phyloP scores from a whole-genome alignment of 2,888 invertebrate genomes.

The Euphydryas editha region DNA sequence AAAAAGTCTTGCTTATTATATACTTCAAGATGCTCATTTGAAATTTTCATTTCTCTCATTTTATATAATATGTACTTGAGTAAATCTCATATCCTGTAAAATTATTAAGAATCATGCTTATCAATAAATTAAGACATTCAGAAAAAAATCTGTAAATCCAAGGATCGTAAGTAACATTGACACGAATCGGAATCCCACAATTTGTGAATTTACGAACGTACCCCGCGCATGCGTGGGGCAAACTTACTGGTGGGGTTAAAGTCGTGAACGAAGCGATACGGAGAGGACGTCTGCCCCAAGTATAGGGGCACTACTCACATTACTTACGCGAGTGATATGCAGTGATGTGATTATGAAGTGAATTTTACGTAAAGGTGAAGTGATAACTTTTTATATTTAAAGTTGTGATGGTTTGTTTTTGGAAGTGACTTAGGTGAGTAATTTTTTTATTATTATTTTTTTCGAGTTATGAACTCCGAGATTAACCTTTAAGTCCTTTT shows the following conservation, averaged over 20 bases:
- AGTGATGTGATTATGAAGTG: slow-evolving; percentile 44
- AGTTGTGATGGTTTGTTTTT: slow-evolving; percentile 35
- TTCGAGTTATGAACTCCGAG: neutral
- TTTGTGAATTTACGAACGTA: slow-evolving; percentile 36
- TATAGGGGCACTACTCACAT: neutral
- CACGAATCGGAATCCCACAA: slow-evolving; percentile 37
- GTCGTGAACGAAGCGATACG: slow-evolving; percentile 22
- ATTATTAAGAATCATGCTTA: neutral
- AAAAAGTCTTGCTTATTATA: too few relatives aligned
- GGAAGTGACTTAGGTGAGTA: slow-evolving; percentile 40
- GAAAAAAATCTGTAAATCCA: slow-evolving; percentile 12
- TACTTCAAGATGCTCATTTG: too few relatives aligned
- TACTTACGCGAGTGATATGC: slow-evolving; percentile 38
- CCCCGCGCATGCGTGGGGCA: slow-evolving; percentile 38
- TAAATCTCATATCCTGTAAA: neutral
- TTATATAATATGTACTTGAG: too few relatives aligned
- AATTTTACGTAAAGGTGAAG: slow-evolving; percentile 33
- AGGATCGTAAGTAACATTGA: slow-evolving; percentile 38
- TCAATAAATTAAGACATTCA: neutral
- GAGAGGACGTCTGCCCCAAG: slow-evolving; percentile 25
- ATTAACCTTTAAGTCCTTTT: neutral
- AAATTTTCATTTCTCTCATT: too few relatives aligned
- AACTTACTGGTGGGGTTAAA: slow-evolving; percentile 35
- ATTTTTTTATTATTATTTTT: neutral
- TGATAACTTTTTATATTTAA: slow-evolving; percentile 26